These are phyloP conservation scores for Cuniculus paca DNA, from an alignment of 2,797 vertebrate species.

Conservation along the genomic window DNA sequence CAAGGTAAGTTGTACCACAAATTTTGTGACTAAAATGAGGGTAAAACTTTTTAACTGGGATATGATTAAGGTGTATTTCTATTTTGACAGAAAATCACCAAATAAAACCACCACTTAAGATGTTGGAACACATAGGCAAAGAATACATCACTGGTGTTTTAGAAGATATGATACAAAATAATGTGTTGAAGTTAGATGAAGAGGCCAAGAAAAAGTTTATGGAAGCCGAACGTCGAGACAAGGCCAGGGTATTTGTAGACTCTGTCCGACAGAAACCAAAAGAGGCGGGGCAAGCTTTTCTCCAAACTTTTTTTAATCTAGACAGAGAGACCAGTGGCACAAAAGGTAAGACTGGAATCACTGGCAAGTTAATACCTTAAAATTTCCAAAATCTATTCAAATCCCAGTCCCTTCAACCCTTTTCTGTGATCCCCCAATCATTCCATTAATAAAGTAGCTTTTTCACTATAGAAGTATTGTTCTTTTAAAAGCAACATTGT, in stretches of 20 bases:
- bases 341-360: constrained; percentile 45
- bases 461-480: background rate
- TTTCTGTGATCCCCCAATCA: background rate
- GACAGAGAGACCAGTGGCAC: background rate
- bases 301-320: background rate
- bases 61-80: background rate
- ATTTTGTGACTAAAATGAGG: background rate
- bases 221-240: background rate
- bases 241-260: background rate
- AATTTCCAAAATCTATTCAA: background rate
- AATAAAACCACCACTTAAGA: background rate
- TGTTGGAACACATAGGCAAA: constrained; percentile 54
- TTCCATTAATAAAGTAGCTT: background rate
- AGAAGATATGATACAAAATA: constrained; percentile 38
- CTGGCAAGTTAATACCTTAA: background rate
- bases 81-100: constrained; percentile 17
- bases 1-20: background rate
- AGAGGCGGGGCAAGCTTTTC: background rate
- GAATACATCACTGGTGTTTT: rapidly evolving
- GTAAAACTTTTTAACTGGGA: background rate
- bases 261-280: background rate
- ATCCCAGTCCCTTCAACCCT: background rate
- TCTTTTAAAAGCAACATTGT: background rate
- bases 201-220: constrained; percentile 21
- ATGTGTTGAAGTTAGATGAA: background rate